Conservation (phyloP, 2,888 invertebrate species). For the Tetanocera ferruginea region DNA sequence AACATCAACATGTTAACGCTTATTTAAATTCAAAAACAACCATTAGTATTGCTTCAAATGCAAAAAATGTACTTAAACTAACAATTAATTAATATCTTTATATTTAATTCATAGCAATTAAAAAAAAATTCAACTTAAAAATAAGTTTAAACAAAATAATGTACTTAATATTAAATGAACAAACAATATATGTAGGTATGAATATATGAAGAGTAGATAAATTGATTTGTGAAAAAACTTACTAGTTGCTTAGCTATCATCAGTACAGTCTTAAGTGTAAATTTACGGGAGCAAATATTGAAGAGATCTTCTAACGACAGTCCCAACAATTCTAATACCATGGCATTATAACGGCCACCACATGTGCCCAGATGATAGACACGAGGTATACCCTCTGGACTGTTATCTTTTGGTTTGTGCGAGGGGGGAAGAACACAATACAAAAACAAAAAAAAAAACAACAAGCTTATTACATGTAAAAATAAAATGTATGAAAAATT, state of each 20-base stretch:
- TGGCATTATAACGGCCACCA: slow-evolving; percentile 97
- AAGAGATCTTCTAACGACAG: slow-evolving; percentile 99
- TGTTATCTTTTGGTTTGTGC: slow-evolving; percentile 59
- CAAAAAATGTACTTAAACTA: background rate
- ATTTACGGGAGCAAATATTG: slow-evolving; percentile 98
- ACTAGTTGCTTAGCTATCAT: slow-evolving; percentile 98
- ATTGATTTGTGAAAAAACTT: slow-evolving; percentile 70
- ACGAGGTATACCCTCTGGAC: slow-evolving; percentile 95
- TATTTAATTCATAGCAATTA: background rate
- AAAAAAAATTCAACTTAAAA: background rate
- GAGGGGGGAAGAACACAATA: slow-evolving; percentile 29
- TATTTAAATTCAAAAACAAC: slow-evolving; percentile 19
- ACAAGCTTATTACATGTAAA: slow-evolving; percentile 24
- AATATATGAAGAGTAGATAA: background rate
- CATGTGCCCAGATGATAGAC: slow-evolving; percentile 99
- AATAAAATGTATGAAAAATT: background rate
- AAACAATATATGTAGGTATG: slow-evolving; percentile 9
- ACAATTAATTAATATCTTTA: background rate
- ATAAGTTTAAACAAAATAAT: background rate
- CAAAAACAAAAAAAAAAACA: slow-evolving; percentile 12
- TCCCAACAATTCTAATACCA: slow-evolving; percentile 99
- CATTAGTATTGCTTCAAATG: no score
- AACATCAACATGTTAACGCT: slow-evolving; percentile 14
- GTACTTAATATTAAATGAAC: slow-evolving; percentile 11
- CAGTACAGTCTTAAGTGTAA: slow-evolving; percentile 97